Evolutionary conservation across 1,140 invertebrate genomes (phyloP), one percentile per base, ranked within the genome.

Genomic region (Zaprionus inermis): DNA sequence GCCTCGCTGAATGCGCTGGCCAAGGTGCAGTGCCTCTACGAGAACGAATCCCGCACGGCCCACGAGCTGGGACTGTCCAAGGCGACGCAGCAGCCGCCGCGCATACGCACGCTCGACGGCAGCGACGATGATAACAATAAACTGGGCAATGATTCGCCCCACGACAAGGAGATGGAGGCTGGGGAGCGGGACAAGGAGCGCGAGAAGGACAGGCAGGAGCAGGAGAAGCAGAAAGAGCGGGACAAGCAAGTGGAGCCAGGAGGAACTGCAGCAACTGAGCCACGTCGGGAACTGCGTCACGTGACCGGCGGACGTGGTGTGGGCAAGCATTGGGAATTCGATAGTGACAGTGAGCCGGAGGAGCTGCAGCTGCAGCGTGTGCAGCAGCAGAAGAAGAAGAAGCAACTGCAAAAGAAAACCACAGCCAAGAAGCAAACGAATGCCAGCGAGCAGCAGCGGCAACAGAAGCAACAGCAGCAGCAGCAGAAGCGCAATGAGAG

Each of bases 11-110:
- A 98, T 92, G 97, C 97, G 0, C 92, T 97, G 78, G 97, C 97
- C n/a, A 98, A 98, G 93, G 97, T 98, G 32, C 97, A 98, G 91
- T 97, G 97, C 90, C 93, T 98, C 12, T 98, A 97, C 79, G 97
- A 98, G 92, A 97, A 98, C 90, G 97, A 98, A 92, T 96, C 95
- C 44, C 93, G 95, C 54, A 95, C 95, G 3, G 95, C 95, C 77
- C 94, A 96, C 69, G 94, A 94, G 73, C 68, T 94, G 70, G 94
- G 94, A 1, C 82, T 94, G 3, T 91, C 91, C 3, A 92, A 92
- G 57, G 88, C 90, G 11, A 91, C 88, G 1, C 88, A 92, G 30
- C 73, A 91, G 22, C 89, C 90, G 18, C 90, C 90, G 4, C 78
- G 81, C 12, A 92, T 92, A 10, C 78, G 91, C 1, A 91, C 84